These are phyloP conservation scores for Phyto melanocephala DNA, from an alignment of 2,888 invertebrate genomes.

Conservation along the genomic window DNA sequence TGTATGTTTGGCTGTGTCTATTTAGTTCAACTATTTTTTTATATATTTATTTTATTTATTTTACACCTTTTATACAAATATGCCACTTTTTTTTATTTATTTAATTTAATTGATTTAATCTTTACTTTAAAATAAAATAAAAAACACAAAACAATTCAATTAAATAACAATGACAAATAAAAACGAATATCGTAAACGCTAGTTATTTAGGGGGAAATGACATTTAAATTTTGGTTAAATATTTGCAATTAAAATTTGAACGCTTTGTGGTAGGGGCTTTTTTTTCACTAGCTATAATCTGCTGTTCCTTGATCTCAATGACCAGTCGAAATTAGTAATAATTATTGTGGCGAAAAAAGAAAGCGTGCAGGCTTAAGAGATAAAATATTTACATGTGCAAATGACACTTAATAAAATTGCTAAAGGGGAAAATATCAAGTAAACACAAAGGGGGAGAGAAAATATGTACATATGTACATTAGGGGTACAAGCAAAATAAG, in stretches of 20 bases:
- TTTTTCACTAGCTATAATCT: background rate
- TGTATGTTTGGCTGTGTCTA: background rate
- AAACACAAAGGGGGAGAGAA: background rate
- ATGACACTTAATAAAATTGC: no score
- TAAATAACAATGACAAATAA: background rate
- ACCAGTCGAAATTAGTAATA: background rate
- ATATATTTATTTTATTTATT: background rate
- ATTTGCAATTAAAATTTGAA: background rate
- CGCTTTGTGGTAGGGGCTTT: background rate
- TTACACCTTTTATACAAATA: background rate
- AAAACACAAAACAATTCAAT: background rate
- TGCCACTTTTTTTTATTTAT: slow-evolving; percentile 12
- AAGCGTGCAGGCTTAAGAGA: background rate
- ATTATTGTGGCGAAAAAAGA: background rate
- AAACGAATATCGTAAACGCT: background rate
- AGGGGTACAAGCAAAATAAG: no score
- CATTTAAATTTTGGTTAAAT: background rate
- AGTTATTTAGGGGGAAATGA: background rate
- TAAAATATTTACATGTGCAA: background rate
- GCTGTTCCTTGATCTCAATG: background rate
- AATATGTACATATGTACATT: no score
- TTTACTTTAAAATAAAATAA: slow-evolving; percentile 1
- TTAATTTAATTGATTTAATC: slow-evolving; percentile 17
- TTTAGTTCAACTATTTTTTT: background rate
- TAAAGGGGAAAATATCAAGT: no score